These are phyloP conservation scores for Erebia aethiops DNA, from an alignment of 2,888 invertebrate species.

Conservation along the genomic window DNA sequence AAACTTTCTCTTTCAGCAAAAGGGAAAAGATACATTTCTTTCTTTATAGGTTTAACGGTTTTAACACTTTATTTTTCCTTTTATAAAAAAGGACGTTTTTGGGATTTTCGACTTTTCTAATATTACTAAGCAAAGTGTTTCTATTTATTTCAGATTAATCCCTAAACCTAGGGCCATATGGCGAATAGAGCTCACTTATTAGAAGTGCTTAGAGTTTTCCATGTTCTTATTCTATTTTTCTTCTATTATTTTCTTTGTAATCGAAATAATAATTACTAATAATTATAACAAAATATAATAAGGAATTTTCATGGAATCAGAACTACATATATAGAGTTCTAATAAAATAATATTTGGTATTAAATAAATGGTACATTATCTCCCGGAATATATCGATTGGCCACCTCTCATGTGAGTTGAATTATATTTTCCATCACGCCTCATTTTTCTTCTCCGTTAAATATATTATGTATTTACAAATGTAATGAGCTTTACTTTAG, in stretches of 20 bases:
- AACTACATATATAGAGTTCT: no score
- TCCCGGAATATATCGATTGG: background rate
- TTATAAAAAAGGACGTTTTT: background rate
- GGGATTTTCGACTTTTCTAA: background rate
- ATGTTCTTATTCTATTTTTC: no score
- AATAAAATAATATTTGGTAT: no score
- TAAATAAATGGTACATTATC: no score
- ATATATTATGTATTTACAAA: slow-evolving; percentile 25
- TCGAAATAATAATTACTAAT: no score
- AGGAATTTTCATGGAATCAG: no score
- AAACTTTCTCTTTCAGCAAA: slow-evolving; percentile 4
- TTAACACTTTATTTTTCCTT: slow-evolving; percentile 12
- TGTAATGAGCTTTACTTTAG: slow-evolving; percentile 32
- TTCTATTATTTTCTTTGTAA: no score
- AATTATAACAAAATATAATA: no score
- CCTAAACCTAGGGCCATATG: no score
- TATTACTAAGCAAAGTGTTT: background rate
- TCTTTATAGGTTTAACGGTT: background rate
- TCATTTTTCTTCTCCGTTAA: slow-evolving; percentile 33
- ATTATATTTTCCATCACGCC: slow-evolving; percentile 26
- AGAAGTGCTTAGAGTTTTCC: no score
- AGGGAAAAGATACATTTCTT: slow-evolving; percentile 7
- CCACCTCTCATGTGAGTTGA: slow-evolving; percentile 21
- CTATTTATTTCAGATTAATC: background rate
- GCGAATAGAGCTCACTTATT: no score